Percentiles rank a stretch among this genome's conserved stretches.
These are phyloP conservation scores for Patella caerulea DNA, from an alignment of 2,888 invertebrate genomes.

Conservation along the genomic window DNA sequence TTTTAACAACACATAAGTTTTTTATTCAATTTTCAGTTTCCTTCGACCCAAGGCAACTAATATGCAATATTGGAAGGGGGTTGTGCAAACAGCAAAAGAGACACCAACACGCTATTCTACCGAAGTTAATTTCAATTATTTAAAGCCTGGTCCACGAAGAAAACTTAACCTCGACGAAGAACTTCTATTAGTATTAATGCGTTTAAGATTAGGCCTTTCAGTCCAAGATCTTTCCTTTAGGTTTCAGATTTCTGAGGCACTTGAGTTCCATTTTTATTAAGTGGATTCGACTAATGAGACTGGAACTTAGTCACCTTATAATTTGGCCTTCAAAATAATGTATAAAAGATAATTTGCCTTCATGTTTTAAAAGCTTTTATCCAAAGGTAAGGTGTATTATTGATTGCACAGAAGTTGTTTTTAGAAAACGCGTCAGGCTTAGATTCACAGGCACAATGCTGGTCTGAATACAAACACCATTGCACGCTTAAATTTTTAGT, in stretches of 20 bases:
- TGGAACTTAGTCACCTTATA: constrained; percentile 24
- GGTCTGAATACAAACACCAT: constrained; percentile 40
- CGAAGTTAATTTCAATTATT: background rate
- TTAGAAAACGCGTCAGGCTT: constrained; percentile 28
- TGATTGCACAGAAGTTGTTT: constrained; percentile 35
- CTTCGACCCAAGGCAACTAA: constrained; percentile 10
- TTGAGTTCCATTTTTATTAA: constrained; percentile 27
- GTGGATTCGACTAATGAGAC: constrained; percentile 24
- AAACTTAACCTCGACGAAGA: too few relatives aligned
- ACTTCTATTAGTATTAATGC: too few relatives aligned
- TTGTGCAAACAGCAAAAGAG: constrained; percentile 22
- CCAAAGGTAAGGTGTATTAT: constrained; percentile 29
- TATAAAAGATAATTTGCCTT: constrained; percentile 27
- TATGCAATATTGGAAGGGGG: constrained; percentile 29
- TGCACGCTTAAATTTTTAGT: constrained; percentile 38
- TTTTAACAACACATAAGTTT: constrained; percentile 21
- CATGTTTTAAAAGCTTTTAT: constrained; percentile 21
- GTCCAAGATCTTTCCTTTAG: too few relatives aligned
- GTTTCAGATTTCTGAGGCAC: constrained; percentile 29
- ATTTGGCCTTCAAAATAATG: constrained; percentile 27
- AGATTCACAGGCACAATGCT: constrained; percentile 27
- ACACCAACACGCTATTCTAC: constrained; percentile 11
- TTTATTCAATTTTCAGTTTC: constrained; percentile 23
- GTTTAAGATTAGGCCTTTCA: too few relatives aligned
- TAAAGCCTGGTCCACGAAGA: too few relatives aligned